Evolutionary conservation across 2,113 vertebrate species (phyloP), one percentile per base, ranked within the genome.

Genomic region (Anser brachyrhynchus): DNA sequence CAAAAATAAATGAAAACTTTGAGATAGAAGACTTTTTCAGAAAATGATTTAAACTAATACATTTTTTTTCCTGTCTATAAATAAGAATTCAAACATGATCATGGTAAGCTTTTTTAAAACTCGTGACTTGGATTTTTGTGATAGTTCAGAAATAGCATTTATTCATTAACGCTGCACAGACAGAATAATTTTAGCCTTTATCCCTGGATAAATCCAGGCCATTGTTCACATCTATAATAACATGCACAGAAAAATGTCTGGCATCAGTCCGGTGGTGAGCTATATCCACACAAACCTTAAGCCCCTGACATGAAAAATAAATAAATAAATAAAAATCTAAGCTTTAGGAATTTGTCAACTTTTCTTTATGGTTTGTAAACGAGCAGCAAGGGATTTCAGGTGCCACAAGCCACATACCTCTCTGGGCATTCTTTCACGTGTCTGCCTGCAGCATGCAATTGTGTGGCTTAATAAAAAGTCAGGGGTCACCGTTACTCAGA

Each of bases 401-500:
- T 95, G 70, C 67, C 87, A 55, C 44, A 95, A 69, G 61, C 71
- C 64, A 70, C 87, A 83, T 85, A 78, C 80, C 74, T 93, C 75
- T 55, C 29, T 20, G 21, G 59, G 51, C 84, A 87, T 93, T 94
- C 84, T 91, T 97, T 93, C 93, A 92, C 51, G 22, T 41, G 43
- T 46, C 9, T 72, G 67, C 84, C 75, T 95, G 85, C 55, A 92
- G 83, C 21, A 2, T 43, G 26, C 81, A 93, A 69, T 91, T 39
- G 31, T 72, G 44, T 33, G 71, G 85, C 77, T 95, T 95, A 95
- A 89, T 97, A 91, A 91, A 84, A 92, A 92, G 90, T 58, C 62
- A 67, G 3, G 59, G 66, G 64, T 76, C 93, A 81, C 66, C 8
- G 2, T 66, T 82, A 87, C 74, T 92, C 77, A 93, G 46, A 97